Base-by-base conservation (phyloP, 1,140 invertebrate genomes). In the Papilio aristodemus region DNA sequence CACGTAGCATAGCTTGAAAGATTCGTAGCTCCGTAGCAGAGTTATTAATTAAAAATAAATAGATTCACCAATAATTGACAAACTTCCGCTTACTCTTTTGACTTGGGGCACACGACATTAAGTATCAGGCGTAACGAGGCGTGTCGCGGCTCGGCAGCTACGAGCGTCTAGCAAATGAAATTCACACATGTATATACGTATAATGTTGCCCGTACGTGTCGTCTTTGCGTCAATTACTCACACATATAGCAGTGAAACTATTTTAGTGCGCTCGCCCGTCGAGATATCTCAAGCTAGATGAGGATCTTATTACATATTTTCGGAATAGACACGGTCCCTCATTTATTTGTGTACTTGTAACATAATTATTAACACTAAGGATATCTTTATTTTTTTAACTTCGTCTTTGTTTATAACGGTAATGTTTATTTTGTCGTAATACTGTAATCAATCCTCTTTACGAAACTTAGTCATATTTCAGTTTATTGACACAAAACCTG, bases 151-250 rank as follows among this genome's bases (percentile, higher is more conserved):
- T 66, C 62, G 19, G 41, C 41, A 46, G 62, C 62, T 66, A 27
- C 39, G 62, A 46, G 62, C 62, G 62, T 46, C 62, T 66, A 32
- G 41, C 41, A 66, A 66, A 66, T 66, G 62, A 66, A 66, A 66
- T 66, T 66, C 62, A 66, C 62, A 66, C 62, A 66, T 66, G 25
- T 66, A 13, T 22, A 27, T 64, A 64, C 19, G 43, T 43, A 66
- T 50, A 43, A 27, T 27, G 22, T 46, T 43, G 22, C 25, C 6
- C 41, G 25, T 43, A 46, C 41, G 62, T 66, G 39, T 32, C 39
- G 22, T 27, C 39, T 46, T 60, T 37, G 17, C 62, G 62, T 66
- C 62, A 46, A 46, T 66, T 66, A 66, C 62, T 43, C 39, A 64
- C 62, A 43, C 41, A 66, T 36, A 36, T 25, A 66, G 17, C 62